phyloP scores from a whole-genome alignment of 2,888 invertebrate genomes.

The Spisula solida region DNA sequence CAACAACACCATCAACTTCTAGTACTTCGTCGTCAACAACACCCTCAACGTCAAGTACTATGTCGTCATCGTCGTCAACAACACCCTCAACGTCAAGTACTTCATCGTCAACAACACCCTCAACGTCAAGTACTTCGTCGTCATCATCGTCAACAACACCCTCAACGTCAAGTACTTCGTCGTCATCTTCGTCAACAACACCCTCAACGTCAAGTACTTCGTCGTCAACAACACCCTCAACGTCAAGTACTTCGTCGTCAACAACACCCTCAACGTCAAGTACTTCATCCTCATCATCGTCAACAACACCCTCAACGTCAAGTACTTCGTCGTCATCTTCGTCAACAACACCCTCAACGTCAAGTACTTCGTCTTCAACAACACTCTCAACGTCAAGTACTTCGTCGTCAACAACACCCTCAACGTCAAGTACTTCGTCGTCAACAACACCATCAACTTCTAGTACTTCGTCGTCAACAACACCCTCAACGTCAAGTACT shows the following conservation, averaged over 20 bases:
- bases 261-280: background rate
- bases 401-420: background rate
- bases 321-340: background rate
- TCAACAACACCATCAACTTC: background rate
- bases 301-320: background rate
- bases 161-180: background rate
- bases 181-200: background rate
- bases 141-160: background rate
- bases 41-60: background rate
- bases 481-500: slow-evolving; percentile 2
- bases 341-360: background rate
- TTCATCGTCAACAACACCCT: background rate
- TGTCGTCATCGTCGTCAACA: background rate
- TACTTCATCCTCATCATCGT: background rate
- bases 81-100: background rate
- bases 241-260: background rate
- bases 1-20: slow-evolving; percentile 3
- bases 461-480: background rate
- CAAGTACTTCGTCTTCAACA: background rate
- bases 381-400: background rate
- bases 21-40: slow-evolving; percentile 10
- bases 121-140: background rate
- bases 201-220: background rate
- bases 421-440: slow-evolving; percentile 6
- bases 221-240: background rate